These are phyloP conservation scores for Acropora yongei DNA, from an alignment of 64 coral and sea anemone genomes.

Conservation along the genomic window DNA sequence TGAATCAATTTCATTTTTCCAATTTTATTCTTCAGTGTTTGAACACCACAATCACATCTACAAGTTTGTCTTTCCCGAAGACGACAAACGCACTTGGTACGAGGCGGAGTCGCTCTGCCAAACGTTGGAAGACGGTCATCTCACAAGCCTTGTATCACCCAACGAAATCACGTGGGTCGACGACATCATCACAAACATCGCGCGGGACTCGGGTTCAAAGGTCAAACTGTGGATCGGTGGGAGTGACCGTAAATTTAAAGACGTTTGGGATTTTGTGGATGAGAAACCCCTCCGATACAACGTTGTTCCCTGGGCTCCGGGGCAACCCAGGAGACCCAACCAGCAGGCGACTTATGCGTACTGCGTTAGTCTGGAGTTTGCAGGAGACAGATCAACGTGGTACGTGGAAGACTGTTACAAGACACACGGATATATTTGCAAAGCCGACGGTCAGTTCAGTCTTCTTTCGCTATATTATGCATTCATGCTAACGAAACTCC, in stretches of 20 bases:
- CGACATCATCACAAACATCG: constrained; percentile 9
- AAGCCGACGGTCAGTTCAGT: constrained; percentile 59
- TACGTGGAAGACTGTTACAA: constrained; percentile 84
- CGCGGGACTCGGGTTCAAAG: neutral
- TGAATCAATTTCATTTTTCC: too few species aligned
- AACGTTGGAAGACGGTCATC: constrained; percentile 40
- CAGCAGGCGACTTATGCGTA: constrained; percentile 43
- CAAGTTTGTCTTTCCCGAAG: constrained; percentile 71
- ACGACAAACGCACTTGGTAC: constrained; percentile 67
- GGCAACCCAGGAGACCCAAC: constrained; percentile 74
- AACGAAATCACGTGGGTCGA: constrained; percentile 64
- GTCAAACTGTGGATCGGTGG: constrained; percentile 69
- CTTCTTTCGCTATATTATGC: too few species aligned
- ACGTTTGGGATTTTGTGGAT: constrained; percentile 82
- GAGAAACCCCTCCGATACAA: constrained; percentile 60
- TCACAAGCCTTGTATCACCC: constrained; percentile 56
- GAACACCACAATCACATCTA: constrained; percentile 62
- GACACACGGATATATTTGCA: constrained; percentile 79
- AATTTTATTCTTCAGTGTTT: constrained; percentile 30
- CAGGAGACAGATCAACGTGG: constrained; percentile 53
- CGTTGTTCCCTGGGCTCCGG: constrained; percentile 76
- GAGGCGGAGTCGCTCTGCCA: constrained; percentile 67
- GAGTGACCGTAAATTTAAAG: constrained; percentile 59
- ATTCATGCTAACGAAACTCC: too few species aligned
- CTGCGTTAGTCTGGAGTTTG: constrained; percentile 72